phyloP scores from a whole-genome alignment of 64 coral and sea anemone genomes.

The Cladopsammia gracilis region DNA sequence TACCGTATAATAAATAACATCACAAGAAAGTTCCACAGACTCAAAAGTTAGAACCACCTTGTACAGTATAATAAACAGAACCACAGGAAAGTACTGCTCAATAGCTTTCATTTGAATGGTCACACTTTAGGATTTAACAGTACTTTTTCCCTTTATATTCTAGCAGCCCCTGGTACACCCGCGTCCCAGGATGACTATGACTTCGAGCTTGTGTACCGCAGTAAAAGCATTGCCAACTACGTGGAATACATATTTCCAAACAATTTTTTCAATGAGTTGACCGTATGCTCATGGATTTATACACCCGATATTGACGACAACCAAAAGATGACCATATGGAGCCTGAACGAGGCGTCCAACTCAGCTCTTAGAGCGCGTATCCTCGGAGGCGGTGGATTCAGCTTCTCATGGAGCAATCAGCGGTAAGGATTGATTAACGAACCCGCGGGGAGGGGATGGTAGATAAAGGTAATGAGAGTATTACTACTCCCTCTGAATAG shows the following conservation, averaged over 20 bases:
- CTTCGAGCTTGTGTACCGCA: constrained; percentile 6
- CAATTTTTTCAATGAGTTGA: neutral
- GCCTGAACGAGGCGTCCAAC: neutral
- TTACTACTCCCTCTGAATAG: too few species aligned
- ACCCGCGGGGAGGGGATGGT: too few species aligned
- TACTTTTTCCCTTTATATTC: neutral
- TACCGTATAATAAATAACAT: too few species aligned
- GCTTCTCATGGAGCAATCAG: neutral
- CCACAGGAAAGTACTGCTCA: too few species aligned
- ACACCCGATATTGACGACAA: neutral
- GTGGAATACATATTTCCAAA: neutral
- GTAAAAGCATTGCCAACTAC: neutral
- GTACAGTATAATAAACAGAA: too few species aligned
- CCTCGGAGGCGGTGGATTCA: neutral
- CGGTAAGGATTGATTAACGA: neutral
- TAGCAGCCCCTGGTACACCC: neutral
- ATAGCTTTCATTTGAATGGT: too few species aligned
- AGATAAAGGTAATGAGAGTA: too few species aligned
- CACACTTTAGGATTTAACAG: too few species aligned
- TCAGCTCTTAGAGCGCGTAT: neutral
- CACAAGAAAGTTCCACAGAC: too few species aligned
- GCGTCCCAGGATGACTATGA: neutral
- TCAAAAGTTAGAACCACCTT: too few species aligned
- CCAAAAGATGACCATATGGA: neutral
- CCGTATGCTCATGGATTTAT: neutral